Conservation (phyloP, 53 echinoderm and acorn worm species). For the Apostichopus leukothele region DNA sequence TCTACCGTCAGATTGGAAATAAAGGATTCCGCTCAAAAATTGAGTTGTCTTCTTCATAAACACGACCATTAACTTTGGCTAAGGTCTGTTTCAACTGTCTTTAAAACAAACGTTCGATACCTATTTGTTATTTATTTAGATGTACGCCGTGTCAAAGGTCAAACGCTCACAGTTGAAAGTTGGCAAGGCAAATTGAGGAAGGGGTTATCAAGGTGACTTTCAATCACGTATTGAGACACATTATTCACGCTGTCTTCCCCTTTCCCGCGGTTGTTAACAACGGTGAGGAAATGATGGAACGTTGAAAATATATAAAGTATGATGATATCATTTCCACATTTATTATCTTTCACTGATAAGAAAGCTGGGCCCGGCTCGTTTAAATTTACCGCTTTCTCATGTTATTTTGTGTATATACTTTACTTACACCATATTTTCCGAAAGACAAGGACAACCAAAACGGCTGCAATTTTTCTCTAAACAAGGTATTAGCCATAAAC, state of each 20-base stretch:
- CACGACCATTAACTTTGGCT: constrained; percentile 31
- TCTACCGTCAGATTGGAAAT: constrained; percentile 1
- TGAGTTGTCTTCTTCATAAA: constrained; percentile 23
- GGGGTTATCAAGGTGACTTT: background rate
- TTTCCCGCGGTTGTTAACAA: background rate
- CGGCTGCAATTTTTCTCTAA: background rate
- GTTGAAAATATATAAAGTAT: background rate
- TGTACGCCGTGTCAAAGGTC: constrained; percentile 31
- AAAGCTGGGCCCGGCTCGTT: background rate
- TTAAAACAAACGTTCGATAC: constrained; percentile 29
- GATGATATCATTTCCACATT: background rate
- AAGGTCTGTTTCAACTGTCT: constrained; percentile 35
- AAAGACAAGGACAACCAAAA: too few relatives aligned
- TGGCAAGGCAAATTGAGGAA: constrained; percentile 11
- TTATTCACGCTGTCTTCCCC: background rate
- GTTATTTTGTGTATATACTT: background rate
- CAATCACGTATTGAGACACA: background rate
- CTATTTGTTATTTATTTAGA: constrained; percentile 22
- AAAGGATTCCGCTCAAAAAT: constrained; percentile 11
- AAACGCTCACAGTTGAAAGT: constrained; percentile 22
- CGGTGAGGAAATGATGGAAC: background rate
- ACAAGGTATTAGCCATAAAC: background rate
- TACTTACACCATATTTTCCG: too few relatives aligned
- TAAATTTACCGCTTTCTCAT: background rate
- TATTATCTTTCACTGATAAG: background rate